Conservation (phyloP, 2,888 invertebrate species). For the Trichogramma dendrolimi region DNA sequence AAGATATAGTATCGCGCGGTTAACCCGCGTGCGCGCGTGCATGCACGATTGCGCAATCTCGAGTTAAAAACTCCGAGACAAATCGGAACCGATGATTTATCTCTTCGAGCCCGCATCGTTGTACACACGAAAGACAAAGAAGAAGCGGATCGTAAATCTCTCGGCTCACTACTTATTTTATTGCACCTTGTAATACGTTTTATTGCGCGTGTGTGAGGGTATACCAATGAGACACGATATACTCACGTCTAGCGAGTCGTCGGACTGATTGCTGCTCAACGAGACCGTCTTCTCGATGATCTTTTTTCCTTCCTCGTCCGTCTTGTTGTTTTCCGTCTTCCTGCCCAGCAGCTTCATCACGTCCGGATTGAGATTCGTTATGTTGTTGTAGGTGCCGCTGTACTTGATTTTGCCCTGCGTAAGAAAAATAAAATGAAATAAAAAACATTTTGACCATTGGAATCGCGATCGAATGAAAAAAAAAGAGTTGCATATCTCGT, state of each 20-base stretch:
- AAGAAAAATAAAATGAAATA: background rate
- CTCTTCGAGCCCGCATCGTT: background rate
- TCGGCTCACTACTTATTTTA: too few species aligned
- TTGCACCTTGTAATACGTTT: too few species aligned
- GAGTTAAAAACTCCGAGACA: too few species aligned
- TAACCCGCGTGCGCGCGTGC: too few species aligned
- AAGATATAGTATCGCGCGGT: too few species aligned
- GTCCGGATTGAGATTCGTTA: conserved; percentile 43
- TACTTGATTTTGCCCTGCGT: conserved; percentile 39
- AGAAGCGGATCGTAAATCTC: too few species aligned
- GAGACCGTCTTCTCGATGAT: background rate
- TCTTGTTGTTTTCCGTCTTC: conserved; percentile 9
- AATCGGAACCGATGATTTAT: background rate
- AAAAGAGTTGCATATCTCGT: too few species aligned
- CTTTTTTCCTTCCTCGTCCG: background rate
- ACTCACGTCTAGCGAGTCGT: conserved; percentile 12
- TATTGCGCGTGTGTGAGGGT: too few species aligned
- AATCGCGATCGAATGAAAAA: too few species aligned
- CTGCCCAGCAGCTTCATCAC: conserved; percentile 30
- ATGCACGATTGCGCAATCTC: too few species aligned
- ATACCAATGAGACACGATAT: background rate
- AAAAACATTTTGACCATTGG: background rate
- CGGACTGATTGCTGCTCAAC: conserved; percentile 1
- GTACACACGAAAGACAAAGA: too few species aligned
- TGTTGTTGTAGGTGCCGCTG: conserved; percentile 46